Evolutionary conservation across 2,113 vertebrate species (phyloP).

Genomic region (Sinocyclocheilus rhinocerous): DNA sequence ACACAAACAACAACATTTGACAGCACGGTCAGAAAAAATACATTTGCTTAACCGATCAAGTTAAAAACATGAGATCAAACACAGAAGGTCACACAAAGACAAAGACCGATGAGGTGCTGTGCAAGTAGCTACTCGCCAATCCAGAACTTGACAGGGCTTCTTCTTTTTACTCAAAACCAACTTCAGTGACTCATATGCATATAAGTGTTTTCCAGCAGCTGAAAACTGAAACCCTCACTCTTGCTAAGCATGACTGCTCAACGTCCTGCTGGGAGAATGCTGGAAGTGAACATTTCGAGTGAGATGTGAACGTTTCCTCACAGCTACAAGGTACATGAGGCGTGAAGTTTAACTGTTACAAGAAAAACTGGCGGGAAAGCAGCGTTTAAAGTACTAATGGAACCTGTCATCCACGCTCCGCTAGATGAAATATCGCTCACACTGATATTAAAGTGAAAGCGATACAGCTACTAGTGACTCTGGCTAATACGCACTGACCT

Average conservation of each 20-base stretch:
- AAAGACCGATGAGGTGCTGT: slow-evolving; percentile 1
- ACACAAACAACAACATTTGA: too few species aligned
- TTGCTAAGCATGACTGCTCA: background rate
- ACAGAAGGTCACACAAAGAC: background rate
- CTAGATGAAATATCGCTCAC: slow-evolving; percentile 5
- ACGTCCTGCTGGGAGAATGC: background rate
- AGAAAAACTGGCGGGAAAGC: background rate
- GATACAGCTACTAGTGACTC: background rate
- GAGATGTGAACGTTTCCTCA: background rate
- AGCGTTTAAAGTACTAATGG: background rate
- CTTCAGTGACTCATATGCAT: background rate
- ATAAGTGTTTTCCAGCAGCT: slow-evolving; percentile 8
- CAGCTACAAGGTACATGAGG: background rate
- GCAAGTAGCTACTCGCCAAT: background rate
- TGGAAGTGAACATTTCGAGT: background rate
- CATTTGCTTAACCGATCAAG: background rate
- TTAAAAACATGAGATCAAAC: slow-evolving; percentile 46
- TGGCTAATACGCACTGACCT: background rate
- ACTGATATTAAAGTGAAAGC: background rate
- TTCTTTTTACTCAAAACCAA: background rate
- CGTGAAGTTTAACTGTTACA: background rate
- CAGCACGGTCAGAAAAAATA: background rate
- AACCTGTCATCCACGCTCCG: background rate
- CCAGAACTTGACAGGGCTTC: background rate
- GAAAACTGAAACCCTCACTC: background rate